Conservation (phyloP, 2,888 invertebrate species). For the Sarcophaga subvicina region DNA sequence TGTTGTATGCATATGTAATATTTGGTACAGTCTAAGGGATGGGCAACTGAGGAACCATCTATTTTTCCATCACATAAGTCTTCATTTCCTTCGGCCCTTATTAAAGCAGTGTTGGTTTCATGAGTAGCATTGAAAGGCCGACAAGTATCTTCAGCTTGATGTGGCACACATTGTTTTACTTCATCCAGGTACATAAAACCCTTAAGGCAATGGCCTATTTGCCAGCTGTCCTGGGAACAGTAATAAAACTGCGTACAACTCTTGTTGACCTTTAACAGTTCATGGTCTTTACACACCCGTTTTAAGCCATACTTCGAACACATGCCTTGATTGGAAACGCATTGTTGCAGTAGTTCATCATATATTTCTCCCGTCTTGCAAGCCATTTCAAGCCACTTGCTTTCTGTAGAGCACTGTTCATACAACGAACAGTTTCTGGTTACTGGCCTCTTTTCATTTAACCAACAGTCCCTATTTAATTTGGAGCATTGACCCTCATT, state of each 20-base stretch:
- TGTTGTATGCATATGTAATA: conserved; percentile 75
- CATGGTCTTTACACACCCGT: conserved; percentile 72
- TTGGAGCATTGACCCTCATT: conserved; percentile 35
- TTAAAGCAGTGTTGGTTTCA: background rate
- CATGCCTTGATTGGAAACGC: conserved; percentile 70
- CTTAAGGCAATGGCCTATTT: conserved; percentile 73
- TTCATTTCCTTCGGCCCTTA: background rate
- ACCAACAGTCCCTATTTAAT: conserved; percentile 60
- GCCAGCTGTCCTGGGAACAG: conserved; percentile 75
- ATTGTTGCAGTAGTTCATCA: conserved; percentile 69
- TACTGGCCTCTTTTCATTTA: conserved; percentile 60
- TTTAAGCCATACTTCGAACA: conserved; percentile 76
- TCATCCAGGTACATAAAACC: conserved; percentile 72
- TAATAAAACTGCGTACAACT: conserved; percentile 75
- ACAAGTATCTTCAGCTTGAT: conserved; percentile 66
- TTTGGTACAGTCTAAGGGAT: conserved; percentile 74
- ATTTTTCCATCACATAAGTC: conserved; percentile 68
- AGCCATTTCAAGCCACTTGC: conserved; percentile 68
- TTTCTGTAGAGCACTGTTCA: conserved; percentile 66
- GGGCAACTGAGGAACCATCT: conserved; percentile 73
- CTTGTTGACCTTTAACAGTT: conserved; percentile 62
- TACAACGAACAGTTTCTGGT: conserved; percentile 71
- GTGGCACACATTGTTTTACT: conserved; percentile 69
- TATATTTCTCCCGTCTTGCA: conserved; percentile 68
- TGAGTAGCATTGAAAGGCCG: conserved; percentile 32